Percentiles rank a stretch among this genome's conserved stretches.
Evolutionary conservation across 1,140 invertebrate genomes (phyloP).

Genomic region (Battus philenor): DNA sequence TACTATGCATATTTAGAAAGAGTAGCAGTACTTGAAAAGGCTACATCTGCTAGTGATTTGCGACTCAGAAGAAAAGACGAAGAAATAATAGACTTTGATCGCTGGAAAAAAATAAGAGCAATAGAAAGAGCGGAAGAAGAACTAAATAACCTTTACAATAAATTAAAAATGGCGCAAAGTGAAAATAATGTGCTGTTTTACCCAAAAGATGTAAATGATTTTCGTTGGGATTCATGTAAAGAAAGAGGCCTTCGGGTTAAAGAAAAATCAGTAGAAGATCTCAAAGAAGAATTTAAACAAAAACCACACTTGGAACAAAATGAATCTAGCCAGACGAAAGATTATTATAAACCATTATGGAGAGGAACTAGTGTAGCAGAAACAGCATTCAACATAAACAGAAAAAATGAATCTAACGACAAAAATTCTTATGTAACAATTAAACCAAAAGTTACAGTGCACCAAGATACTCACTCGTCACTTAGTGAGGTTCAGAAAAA

Average conservation of each 20-base stretch:
- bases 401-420: constrained; percentile 55
- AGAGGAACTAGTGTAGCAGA: constrained; percentile 87
- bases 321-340: constrained; percentile 77
- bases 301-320: constrained; percentile 72
- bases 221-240: constrained; percentile 82
- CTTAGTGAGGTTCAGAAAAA: constrained; percentile 63
- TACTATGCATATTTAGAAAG: constrained; percentile 92
- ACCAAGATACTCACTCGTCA: constrained; percentile 46
- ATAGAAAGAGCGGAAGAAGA: constrained; percentile 90
- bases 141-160: constrained; percentile 84
- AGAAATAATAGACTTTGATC: constrained; percentile 90
- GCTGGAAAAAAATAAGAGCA: constrained; percentile 88
- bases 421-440: constrained; percentile 17
- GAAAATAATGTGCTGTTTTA: constrained; percentile 90
- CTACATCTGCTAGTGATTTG: constrained; percentile 82
- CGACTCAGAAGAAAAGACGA: constrained; percentile 83
- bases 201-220: constrained; percentile 82
- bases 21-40: constrained; percentile 87
- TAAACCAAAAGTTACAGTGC: constrained; percentile 33
- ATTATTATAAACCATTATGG: constrained; percentile 89
- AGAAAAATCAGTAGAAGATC: constrained; percentile 91
- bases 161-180: constrained; percentile 86
- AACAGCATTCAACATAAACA: constrained; percentile 81
- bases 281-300: constrained; percentile 84
- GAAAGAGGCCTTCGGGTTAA: constrained; percentile 88